Conservation (phyloP, 2,797 vertebrate genomes). For the Acanthurus tractus region DNA sequence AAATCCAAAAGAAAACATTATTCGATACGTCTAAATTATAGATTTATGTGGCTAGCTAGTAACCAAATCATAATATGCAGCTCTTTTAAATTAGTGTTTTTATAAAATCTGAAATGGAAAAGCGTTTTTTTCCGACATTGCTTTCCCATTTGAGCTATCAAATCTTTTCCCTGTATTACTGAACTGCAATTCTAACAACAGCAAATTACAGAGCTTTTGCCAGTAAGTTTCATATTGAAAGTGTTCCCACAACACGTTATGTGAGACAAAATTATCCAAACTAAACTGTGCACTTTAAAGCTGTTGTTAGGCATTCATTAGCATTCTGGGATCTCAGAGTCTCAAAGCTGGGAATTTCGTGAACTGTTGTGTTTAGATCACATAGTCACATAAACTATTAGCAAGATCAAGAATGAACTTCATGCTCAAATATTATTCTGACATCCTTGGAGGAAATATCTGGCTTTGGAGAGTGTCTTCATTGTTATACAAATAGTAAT, state of each 20-base stretch:
- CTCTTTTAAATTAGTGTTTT: slow-evolving; percentile 38
- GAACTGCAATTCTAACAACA: background rate
- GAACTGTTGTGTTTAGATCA: too few species aligned
- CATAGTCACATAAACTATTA: too few species aligned
- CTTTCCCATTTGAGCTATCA: background rate
- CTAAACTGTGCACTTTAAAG: background rate
- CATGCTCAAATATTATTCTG: too few species aligned
- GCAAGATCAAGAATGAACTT: too few species aligned
- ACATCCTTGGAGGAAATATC: too few species aligned
- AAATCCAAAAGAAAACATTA: too few species aligned
- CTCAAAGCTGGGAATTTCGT: too few species aligned
- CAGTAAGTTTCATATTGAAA: background rate
- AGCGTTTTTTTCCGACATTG: background rate
- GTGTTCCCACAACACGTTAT: background rate
- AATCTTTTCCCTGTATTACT: background rate
- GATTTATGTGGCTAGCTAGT: background rate
- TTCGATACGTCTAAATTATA: background rate
- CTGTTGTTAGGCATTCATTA: background rate
- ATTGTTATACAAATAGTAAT: too few species aligned
- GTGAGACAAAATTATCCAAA: background rate
- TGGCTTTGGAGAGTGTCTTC: too few species aligned
- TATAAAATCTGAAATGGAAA: slow-evolving; percentile 41
- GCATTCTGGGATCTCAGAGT: background rate
- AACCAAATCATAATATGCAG: slow-evolving; percentile 9
- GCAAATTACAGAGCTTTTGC: background rate